Conservation (phyloP, 2,888 invertebrate genomes). For the Chrysolina oricalcia region DNA sequence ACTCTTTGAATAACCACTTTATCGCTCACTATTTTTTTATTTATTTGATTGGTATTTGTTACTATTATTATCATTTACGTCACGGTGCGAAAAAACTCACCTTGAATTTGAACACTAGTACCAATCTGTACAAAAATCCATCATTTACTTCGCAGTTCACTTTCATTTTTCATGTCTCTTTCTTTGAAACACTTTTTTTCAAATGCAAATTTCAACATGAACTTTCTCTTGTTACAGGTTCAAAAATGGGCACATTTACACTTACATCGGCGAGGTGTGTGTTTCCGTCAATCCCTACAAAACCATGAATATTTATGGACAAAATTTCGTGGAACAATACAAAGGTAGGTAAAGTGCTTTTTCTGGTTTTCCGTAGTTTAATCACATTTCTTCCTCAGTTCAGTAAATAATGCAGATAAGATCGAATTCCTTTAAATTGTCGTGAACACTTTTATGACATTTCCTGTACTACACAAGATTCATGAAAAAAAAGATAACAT, state of each 20-base stretch:
- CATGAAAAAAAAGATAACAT: no score
- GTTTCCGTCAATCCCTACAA: slow-evolving; percentile 98
- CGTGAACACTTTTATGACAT: no score
- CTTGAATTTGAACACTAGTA: no score
- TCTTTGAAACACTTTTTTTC: neutral
- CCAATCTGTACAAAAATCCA: no score
- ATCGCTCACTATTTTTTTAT: no score
- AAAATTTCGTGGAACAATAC: slow-evolving; percentile 90
- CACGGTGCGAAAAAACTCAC: no score
- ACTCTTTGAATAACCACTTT: no score
- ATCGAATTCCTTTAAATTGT: neutral
- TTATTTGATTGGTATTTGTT: no score
- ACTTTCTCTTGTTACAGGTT: slow-evolving; percentile 79
- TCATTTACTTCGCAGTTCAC: no score
- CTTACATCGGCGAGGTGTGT: slow-evolving; percentile 98
- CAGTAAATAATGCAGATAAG: neutral
- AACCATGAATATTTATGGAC: slow-evolving; percentile 92
- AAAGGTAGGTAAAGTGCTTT: slow-evolving; percentile 75
- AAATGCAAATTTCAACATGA: slow-evolving; percentile 6
- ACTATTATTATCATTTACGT: no score
- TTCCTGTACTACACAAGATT: no score
- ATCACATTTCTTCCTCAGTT: neutral
- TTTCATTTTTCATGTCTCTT: no score
- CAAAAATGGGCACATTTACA: slow-evolving; percentile 93
- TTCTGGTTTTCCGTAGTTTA: neutral